Evolutionary conservation across 1,140 invertebrate genomes (phyloP), one percentile per base, ranked within the genome.

Genomic region (Uloborus diversus): DNA sequence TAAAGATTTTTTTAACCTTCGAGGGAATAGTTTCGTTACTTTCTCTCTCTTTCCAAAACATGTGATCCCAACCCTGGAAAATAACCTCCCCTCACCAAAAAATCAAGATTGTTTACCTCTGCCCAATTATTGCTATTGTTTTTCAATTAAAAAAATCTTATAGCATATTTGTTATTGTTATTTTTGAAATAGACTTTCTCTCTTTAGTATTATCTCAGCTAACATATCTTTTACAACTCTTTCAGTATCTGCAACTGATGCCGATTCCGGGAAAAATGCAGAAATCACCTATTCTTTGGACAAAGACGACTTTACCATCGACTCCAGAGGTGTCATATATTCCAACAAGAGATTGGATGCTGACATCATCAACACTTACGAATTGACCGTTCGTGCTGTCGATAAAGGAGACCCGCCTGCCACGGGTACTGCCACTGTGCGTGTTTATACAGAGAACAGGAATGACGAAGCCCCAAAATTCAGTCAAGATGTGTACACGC

Each of bases 401-500:
- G 95, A 97, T 85, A 96, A 95, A 87, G 95, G 96, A 17, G 94
- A 96, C 86, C 95, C 95, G 1, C 90, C 94, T 0, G 94, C 96
- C 85, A 96, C 93, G 2, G 95, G 95, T 27, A 94, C 94, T 1
- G 95, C 95, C 0, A 97, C 95, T 0, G 95, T 97, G 9, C 90
- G 96, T 66, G 92, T 97, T 79, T 97, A 97, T 85, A 97, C 96
- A 3, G 96, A 97, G 85, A 97, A 97, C 85, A 96, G 96, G 87
- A 97, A 97, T 86, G 96, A 97, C 84, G 96, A 97, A 88, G 94
- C 96, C 85, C 96, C 96, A 0, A 97, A 96, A 86, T 97, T 97
- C 86, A 96, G 94, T 0, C 96, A 97, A 83, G 94, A 96, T 88
- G 96, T 97, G 0, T 97, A 97, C 85, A 97, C 95, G 1, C 95